Evolutionary conservation across 2,888 invertebrate species (phyloP).

Genomic region (Eudemis profundana): DNA sequence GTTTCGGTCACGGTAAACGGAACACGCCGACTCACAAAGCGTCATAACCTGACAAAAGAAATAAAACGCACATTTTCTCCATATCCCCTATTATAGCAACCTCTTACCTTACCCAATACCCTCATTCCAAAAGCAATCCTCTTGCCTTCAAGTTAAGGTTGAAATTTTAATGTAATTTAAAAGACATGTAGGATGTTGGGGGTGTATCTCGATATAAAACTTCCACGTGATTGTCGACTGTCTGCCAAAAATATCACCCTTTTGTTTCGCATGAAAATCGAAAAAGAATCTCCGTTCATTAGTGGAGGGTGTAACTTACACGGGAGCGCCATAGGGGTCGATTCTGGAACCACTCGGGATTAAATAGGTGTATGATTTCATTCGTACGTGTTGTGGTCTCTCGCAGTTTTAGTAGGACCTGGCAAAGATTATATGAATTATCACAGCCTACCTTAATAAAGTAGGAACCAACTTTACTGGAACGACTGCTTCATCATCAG

Average conservation of each 20-base stretch:
- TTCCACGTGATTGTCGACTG: constrained; percentile 57
- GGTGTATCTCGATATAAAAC: constrained; percentile 20
- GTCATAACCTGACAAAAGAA: constrained; percentile 16
- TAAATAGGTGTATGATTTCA: background rate
- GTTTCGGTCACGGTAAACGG: constrained; percentile 3
- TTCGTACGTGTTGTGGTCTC: too few relatives aligned
- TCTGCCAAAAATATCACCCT: constrained; percentile 75
- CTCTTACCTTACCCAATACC: background rate
- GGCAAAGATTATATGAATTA: background rate
- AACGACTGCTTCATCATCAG: too few relatives aligned
- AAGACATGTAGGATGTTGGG: background rate
- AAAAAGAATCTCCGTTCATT: constrained; percentile 82
- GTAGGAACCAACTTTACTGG: too few relatives aligned
- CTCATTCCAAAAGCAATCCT: background rate
- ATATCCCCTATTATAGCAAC: background rate
- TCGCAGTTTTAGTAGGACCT: too few relatives aligned
- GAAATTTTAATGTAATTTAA: background rate
- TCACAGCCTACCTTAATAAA: too few relatives aligned
- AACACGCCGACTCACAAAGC: constrained; percentile 15
- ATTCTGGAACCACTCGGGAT: constrained; percentile 11
- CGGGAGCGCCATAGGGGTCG: constrained; percentile 55
- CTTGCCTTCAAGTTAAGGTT: background rate
- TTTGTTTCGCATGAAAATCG: constrained; percentile 79
- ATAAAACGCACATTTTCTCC: constrained; percentile 8
- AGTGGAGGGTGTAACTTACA: constrained; percentile 80